phyloP scores from a whole-genome alignment of 2,113 vertebrate genomes.

The Entomyzon cyanotis region DNA sequence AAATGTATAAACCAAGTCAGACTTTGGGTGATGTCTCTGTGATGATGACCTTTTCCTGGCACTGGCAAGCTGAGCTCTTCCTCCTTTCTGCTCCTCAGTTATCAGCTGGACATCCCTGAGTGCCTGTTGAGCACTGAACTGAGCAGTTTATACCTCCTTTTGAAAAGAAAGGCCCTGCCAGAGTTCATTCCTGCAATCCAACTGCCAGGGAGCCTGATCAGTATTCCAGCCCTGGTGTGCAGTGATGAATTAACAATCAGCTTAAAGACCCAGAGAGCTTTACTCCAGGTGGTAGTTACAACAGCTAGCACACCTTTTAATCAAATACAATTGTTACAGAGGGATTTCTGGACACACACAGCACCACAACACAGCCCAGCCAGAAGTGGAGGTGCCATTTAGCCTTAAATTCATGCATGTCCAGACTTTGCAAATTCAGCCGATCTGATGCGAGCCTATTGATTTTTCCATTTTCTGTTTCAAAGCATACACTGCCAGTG shows the following conservation, averaged over 20 bases:
- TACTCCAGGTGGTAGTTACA: constrained; percentile 19
- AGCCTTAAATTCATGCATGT: constrained; percentile 1
- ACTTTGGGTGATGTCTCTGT: background rate
- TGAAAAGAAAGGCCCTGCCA: background rate
- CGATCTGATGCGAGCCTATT: background rate
- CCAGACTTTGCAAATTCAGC: constrained; percentile 10
- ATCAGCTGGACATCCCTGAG: background rate
- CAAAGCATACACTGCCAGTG: background rate
- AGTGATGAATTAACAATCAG: constrained; percentile 19
- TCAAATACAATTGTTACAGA: background rate
- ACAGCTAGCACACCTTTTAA: constrained; percentile 25
- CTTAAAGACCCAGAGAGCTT: constrained; percentile 3
- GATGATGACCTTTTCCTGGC: background rate
- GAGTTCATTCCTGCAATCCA: background rate
- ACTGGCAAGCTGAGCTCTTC: background rate
- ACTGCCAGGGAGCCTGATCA: background rate
- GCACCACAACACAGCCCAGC: background rate
- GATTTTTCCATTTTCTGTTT: constrained; percentile 57
- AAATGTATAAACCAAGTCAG: background rate
- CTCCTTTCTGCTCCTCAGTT: background rate
- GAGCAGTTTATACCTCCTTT: background rate
- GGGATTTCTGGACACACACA: background rate
- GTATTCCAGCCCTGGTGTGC: background rate
- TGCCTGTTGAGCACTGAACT: background rate
- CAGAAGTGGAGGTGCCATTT: background rate